Percentiles rank a stretch among this genome's conserved stretches.
Evolutionary conservation across 2,113 vertebrate genomes (phyloP).

Genomic region (Xyliphius kryptos): DNA sequence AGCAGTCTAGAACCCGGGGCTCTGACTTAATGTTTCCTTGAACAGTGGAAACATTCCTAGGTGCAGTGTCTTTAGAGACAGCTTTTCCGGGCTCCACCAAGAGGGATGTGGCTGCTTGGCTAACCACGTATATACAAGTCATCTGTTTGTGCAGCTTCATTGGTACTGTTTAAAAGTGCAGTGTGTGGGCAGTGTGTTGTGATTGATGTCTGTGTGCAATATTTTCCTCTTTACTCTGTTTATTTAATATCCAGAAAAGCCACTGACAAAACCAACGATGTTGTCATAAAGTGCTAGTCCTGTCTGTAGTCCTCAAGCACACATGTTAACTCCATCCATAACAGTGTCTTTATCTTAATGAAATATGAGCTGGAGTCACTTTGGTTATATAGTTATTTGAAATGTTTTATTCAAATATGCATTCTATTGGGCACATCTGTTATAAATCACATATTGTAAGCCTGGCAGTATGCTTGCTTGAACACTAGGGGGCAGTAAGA

Average conservation of each 20-base stretch:
- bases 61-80: not conserved
- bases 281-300: not conserved
- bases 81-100: not conserved
- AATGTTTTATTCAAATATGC: no score
- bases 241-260: constrained; percentile 4
- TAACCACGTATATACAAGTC: not conserved
- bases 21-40: constrained; percentile 20
- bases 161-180: constrained; percentile 11
- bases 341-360: no score
- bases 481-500: no score
- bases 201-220: not conserved
- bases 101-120: constrained; percentile 6
- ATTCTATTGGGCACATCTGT: no score
- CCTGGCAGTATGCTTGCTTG: no score
- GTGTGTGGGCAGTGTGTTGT: not conserved
- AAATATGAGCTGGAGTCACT: no score
- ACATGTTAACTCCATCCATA: no score
- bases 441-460: no score
- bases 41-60: no score
- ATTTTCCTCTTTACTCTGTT: constrained; percentile 1
- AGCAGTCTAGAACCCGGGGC: no score
- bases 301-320: no score
- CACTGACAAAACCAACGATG: not conserved
- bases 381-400: no score
- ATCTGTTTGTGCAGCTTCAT: constrained; percentile 3